phyloP scores from a whole-genome alignment of 1,140 invertebrate species.

The Bombus picipes region DNA sequence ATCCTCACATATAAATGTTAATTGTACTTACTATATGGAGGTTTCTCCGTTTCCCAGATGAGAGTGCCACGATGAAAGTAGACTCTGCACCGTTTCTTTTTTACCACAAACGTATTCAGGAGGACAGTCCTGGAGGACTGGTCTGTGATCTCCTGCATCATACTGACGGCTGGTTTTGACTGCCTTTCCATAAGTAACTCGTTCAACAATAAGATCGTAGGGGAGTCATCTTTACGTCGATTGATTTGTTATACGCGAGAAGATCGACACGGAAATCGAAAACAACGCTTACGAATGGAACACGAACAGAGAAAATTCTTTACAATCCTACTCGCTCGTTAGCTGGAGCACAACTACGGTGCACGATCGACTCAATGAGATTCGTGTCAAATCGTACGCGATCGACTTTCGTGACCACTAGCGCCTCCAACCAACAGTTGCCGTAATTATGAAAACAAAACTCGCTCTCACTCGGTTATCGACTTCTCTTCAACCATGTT shows the following conservation, averaged over 20 bases:
- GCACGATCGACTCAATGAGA: constrained; percentile 19
- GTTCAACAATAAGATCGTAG: constrained; percentile 1
- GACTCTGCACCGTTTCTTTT: constrained; percentile 86
- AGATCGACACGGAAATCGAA: background rate
- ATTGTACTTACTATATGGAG: constrained; percentile 82
- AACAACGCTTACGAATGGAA: background rate
- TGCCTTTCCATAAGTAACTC: background rate
- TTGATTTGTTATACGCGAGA: constrained; percentile 6
- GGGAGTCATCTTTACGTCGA: constrained; percentile 34
- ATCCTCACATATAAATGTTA: background rate
- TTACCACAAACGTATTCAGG: constrained; percentile 85
- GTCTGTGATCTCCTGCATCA: constrained; percentile 62
- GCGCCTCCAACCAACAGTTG: background rate
- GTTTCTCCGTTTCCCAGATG: constrained; percentile 86
- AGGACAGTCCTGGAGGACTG: constrained; percentile 78
- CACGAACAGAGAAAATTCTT: background rate
- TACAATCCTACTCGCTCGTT: background rate
- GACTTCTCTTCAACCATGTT: background rate
- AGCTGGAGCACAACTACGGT: constrained; percentile 33
- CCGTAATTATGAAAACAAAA: background rate
- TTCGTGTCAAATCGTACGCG: constrained; percentile 20
- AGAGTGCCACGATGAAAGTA: constrained; percentile 86
- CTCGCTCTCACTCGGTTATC: background rate
- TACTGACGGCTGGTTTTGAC: background rate
- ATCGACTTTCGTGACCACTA: background rate